Conservation (phyloP, 2,113 vertebrate species). For the Dasypus novemcinctus region DNA sequence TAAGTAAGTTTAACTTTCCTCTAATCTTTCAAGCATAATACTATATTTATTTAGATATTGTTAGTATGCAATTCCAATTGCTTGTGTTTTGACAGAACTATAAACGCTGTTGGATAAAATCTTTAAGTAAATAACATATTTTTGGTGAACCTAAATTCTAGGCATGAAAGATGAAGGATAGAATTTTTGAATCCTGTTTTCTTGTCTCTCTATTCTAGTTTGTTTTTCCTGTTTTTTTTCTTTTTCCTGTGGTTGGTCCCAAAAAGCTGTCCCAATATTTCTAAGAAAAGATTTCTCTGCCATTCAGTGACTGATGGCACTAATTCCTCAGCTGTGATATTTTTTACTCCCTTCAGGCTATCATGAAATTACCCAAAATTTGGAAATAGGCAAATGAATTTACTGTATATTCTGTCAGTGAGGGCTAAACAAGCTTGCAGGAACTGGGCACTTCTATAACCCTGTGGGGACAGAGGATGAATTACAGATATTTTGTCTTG, state of each 20-base stretch:
- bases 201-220: not conserved
- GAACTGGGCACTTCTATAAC: not conserved
- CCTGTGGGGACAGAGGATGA: not conserved
- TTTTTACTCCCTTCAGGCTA: not conserved
- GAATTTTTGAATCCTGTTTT: not conserved
- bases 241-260: not conserved
- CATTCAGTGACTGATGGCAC: not conserved
- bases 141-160: slow-evolving; percentile 40
- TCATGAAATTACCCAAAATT: not conserved
- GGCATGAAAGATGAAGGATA: not conserved
- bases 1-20: not conserved
- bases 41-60: slow-evolving; percentile 22
- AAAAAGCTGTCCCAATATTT: not conserved
- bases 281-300: not conserved
- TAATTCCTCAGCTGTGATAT: not conserved
- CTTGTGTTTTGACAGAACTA: slow-evolving; percentile 54
- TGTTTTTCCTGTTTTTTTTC: not conserved
- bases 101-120: slow-evolving; percentile 41
- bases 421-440: not conserved
- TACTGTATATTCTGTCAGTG: not conserved
- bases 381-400: not conserved
- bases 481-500: not conserved
- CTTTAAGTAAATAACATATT: slow-evolving; percentile 19
- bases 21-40: not conserved
- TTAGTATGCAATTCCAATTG: slow-evolving; percentile 11